Evolutionary conservation across 2,113 vertebrate genomes (phyloP).

Genomic region (Tichodroma muraria): DNA sequence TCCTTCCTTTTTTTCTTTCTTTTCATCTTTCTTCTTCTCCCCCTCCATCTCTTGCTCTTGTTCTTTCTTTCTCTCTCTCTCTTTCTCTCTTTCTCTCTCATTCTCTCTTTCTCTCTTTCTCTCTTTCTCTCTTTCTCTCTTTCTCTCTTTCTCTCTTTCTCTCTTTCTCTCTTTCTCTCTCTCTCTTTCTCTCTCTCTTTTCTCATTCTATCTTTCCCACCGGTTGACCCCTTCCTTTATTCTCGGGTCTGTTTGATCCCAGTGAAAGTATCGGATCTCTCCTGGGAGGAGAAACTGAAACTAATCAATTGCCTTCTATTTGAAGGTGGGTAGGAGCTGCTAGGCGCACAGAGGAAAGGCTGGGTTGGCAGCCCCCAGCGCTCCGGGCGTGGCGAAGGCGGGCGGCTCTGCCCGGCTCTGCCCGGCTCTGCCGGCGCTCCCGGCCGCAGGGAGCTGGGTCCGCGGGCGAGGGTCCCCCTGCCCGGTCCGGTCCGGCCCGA

Average conservation of each 20-base stretch:
- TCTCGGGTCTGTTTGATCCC: constrained; percentile 58
- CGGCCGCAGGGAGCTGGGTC: no score
- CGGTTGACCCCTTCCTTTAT: background rate
- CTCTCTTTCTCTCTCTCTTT: accelerated
- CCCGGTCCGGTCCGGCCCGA: background rate
- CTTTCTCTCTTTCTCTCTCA: accelerated
- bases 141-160: no score
- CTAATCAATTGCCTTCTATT: constrained; percentile 71
- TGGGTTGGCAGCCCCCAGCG: background rate
- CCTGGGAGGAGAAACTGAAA: constrained; percentile 69
- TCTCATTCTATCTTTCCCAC: background rate
- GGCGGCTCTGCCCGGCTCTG: background rate
- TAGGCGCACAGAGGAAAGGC: constrained; percentile 20
- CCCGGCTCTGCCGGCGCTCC: background rate
- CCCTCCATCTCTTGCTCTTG: no score
- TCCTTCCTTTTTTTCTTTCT: background rate
- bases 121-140: no score
- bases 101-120: no score
- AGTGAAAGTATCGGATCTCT: constrained; percentile 64
- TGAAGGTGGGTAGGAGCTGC: constrained; percentile 62
- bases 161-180: accelerated
- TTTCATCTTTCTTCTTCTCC: no score
- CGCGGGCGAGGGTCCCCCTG: background rate
- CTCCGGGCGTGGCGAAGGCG: background rate
- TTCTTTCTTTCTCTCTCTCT: no score